Conservation (phyloP, 2,888 invertebrate species). For the Drosophila fulvimacula region DNA sequence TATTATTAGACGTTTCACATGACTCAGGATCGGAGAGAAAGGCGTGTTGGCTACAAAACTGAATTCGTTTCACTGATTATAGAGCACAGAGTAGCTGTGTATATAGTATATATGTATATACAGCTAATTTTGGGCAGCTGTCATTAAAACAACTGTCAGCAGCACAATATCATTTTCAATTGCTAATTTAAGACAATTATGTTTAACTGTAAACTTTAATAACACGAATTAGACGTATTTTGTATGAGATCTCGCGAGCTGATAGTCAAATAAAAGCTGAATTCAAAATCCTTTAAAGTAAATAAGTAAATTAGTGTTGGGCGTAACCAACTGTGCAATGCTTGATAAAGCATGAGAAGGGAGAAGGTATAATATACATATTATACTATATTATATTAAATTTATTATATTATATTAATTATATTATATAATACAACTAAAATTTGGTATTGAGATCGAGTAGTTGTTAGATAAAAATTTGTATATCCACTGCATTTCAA, state of each 20-base stretch:
- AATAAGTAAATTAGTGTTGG: neutral
- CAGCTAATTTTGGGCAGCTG: conserved; percentile 31
- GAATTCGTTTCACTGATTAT: conserved; percentile 36
- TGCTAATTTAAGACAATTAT: conserved; percentile 12
- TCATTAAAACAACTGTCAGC: conserved; percentile 24
- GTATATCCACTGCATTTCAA: too few species aligned
- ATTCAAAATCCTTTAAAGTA: neutral
- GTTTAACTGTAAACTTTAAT: conserved; percentile 21
- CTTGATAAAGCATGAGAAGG: neutral
- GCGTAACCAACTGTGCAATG: neutral
- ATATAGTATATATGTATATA: conserved; percentile 1
- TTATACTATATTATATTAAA: too few species aligned
- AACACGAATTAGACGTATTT: conserved; percentile 1
- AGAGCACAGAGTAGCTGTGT: conserved; percentile 15
- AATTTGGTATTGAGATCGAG: too few species aligned
- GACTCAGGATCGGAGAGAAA: conserved; percentile 60
- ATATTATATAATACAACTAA: too few species aligned
- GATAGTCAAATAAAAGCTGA: neutral
- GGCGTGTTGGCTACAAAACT: conserved; percentile 33
- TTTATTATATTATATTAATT: too few species aligned
- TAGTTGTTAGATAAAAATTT: too few species aligned
- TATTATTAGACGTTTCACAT: conserved; percentile 50
- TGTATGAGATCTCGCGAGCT: neutral
- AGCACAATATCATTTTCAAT: conserved; percentile 20
- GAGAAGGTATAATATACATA: too few species aligned